These are phyloP conservation scores for Trypoxylus dichotomus DNA, from an alignment of 1,140 invertebrate genomes.

Conservation along the genomic window DNA sequence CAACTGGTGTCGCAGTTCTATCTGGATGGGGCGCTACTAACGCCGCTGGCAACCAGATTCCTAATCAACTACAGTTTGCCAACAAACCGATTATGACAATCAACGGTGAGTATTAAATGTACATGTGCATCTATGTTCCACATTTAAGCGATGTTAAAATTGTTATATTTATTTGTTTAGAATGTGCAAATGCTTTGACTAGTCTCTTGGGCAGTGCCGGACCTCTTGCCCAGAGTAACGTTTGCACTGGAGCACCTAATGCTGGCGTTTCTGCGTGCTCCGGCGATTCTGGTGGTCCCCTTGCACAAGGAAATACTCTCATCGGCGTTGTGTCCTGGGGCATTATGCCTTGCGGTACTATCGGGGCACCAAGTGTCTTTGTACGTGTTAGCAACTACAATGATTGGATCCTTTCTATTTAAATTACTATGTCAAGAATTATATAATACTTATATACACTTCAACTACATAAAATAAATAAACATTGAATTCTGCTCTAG, in stretches of 20 bases:
- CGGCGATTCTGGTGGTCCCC: slow-evolving; percentile 69
- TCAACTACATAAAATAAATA: background rate
- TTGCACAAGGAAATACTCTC: slow-evolving; percentile 55
- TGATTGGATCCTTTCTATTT: slow-evolving; percentile 38
- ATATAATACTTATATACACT: background rate
- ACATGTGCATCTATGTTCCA: background rate
- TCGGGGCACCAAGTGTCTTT: slow-evolving; percentile 68
- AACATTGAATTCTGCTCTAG: background rate
- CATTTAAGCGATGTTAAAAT: background rate
- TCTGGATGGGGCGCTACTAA: slow-evolving; percentile 54
- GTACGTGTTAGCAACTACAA: slow-evolving; percentile 64
- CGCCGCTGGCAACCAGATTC: background rate
- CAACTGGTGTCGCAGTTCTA: slow-evolving; percentile 43
- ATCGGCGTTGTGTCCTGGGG: slow-evolving; percentile 81
- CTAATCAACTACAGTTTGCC: background rate
- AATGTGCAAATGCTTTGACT: slow-evolving; percentile 32
- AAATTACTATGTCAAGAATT: background rate
- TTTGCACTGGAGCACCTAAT: background rate
- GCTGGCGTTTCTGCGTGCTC: slow-evolving; percentile 52
- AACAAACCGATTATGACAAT: background rate
- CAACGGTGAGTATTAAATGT: background rate
- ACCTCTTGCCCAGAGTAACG: slow-evolving; percentile 40
- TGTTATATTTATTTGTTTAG: background rate
- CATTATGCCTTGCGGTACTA: slow-evolving; percentile 66
- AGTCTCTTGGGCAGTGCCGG: slow-evolving; percentile 33